Percentiles rank a stretch among this genome's conserved stretches.
These are phyloP conservation scores for Drosophila cognata DNA, from an alignment of 2,888 invertebrate genomes.

Conservation along the genomic window DNA sequence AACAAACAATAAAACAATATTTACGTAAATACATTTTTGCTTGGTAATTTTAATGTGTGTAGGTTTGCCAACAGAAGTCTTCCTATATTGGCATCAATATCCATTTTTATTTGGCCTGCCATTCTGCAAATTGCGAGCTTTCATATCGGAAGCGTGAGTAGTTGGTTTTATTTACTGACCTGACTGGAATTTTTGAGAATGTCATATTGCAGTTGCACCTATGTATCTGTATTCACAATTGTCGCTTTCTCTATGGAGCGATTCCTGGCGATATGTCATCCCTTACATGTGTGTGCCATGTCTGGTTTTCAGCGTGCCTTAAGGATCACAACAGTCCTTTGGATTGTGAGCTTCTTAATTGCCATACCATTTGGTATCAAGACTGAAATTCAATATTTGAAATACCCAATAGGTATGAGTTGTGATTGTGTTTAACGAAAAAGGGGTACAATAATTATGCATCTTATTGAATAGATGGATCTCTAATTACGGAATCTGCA, in stretches of 20 bases:
- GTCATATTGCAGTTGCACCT: conserved; percentile 89
- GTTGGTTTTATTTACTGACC: no score
- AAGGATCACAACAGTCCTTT: conserved; percentile 91
- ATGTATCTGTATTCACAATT: conserved; percentile 95
- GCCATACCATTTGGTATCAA: conserved; percentile 92
- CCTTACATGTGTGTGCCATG: conserved; percentile 92
- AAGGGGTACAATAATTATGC: neutral
- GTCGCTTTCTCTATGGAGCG: conserved; percentile 96
- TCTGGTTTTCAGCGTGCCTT: conserved; percentile 93
- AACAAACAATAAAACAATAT: neutral
- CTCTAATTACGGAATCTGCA: conserved; percentile 89
- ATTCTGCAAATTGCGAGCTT: conserved; percentile 92
- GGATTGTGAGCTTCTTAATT: conserved; percentile 90
- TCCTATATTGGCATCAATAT: conserved; percentile 94
- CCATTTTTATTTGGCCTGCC: conserved; percentile 92
- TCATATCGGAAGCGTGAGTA: conserved; percentile 94
- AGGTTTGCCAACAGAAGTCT: conserved; percentile 95
- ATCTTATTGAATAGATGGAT: conserved; percentile 82
- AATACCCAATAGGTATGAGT: conserved; percentile 88
- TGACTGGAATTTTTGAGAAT: neutral
- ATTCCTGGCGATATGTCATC: conserved; percentile 96
- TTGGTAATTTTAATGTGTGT: conserved; percentile 70
- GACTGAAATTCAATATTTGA: conserved; percentile 90
- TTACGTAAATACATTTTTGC: neutral
- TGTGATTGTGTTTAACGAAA: neutral